A percentile compares a stretch with the other conserved stretches of the same genome.
These are phyloP conservation scores for Phacellophora camtschatica DNA, from an alignment of 30 jellyfish, hydroid and myxozoan species.

Conservation along the genomic window DNA sequence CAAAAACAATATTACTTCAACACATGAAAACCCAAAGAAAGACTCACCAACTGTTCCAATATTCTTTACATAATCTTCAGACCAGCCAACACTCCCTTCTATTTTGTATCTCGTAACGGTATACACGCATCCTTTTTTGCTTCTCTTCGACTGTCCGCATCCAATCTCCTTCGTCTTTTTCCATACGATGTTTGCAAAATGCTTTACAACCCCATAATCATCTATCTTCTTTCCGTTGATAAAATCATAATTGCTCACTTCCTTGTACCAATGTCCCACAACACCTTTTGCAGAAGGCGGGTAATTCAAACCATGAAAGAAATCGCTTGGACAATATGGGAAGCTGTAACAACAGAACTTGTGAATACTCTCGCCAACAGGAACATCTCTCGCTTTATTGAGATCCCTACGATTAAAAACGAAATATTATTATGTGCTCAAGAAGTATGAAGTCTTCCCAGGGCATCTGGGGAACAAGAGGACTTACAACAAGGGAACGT, in stretches of 20 bases:
- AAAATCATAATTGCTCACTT: slow-evolving; percentile 68
- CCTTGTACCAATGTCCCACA: slow-evolving; percentile 79
- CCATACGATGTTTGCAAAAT: slow-evolving; percentile 90
- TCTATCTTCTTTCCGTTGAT: slow-evolving; percentile 46
- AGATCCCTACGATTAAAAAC: slow-evolving; percentile 33
- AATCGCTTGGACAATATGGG: slow-evolving; percentile 87
- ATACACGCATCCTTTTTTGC: slow-evolving; percentile 60
- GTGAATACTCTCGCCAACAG: slow-evolving; percentile 90
- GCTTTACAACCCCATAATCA: slow-evolving; percentile 28
- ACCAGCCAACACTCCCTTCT: slow-evolving; percentile 77
- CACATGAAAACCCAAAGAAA: too few relatives aligned
- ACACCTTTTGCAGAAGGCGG: slow-evolving; percentile 95
- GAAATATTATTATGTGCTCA: background rate
- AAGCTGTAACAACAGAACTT: slow-evolving; percentile 84
- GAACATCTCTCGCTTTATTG: slow-evolving; percentile 30
- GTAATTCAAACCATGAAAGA: slow-evolving; percentile 72
- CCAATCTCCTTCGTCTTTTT: slow-evolving; percentile 78
- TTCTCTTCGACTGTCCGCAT: slow-evolving; percentile 81
- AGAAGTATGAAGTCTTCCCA: background rate
- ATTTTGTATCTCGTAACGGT: slow-evolving; percentile 69
- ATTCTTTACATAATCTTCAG: slow-evolving; percentile 55
- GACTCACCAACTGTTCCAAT: slow-evolving; percentile 72
- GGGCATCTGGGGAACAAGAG: too few relatives aligned
- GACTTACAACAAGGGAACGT: too few relatives aligned
- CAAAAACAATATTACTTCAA: too few relatives aligned